Base-by-base conservation (phyloP, 2,888 invertebrate species). In the Ormyrus thymus region DNA sequence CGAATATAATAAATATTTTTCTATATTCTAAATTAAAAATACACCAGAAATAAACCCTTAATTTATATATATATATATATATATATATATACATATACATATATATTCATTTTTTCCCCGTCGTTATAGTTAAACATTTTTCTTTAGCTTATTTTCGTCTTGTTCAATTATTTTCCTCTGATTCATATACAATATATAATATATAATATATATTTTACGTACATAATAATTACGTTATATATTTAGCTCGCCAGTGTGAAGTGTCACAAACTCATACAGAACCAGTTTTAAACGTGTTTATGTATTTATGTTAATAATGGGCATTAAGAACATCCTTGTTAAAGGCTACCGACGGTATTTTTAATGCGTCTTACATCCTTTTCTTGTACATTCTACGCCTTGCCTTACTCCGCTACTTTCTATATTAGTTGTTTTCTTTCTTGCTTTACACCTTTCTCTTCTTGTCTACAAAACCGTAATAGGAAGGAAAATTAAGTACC, bases 261-360 rank as follows among this genome's bases (percentile, higher is more conserved):
- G 75, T 75, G 68, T 75, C 56, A 46, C 59, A 68, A 75, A 61
- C 61, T 61, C 45, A 68, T 59, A 59, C 58, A 70, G 62, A 64
- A 70, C 48, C 76, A 76, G 56, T 64, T 76, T 76, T 64, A 76
- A 62, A 55, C 55, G 50, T 65, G 72, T 70, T 10, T 56, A 69
- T 68, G 59, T 83, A 59, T 82, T 84, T 85, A 84, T 81, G n/a
- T 81, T 77, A 83, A 84, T 82, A 84, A 77, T 84, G 83, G 82
- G 83, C 71, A 66, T 72, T 79, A 79, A 76, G 61, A 79, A 76
- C 53, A 76, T 62, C 15, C 69, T 76, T 13, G 29, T 80, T 58
- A 75, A 79, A 81, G 81, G 78, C 78, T 78, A 81, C 55, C 76
- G 68, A 72, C 70, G 79, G 79, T 81, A 78, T 74, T 79, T 81